These are phyloP conservation scores for Poecilia picta DNA, from an alignment of 2,797 vertebrate genomes.

Conservation along the genomic window DNA sequence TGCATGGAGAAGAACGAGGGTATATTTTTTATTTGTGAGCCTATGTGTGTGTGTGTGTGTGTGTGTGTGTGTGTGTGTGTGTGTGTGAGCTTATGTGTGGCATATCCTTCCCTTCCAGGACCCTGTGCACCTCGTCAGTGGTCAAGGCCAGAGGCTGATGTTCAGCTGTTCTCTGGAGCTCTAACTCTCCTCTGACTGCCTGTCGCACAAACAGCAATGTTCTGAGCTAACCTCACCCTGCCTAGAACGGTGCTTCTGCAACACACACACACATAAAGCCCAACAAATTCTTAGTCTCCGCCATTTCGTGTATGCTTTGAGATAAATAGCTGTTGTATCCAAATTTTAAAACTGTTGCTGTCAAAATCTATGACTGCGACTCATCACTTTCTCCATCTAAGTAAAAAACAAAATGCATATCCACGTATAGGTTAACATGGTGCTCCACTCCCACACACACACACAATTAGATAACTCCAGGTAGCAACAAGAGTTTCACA, in stretches of 20 bases:
- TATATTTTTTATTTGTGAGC: neutral
- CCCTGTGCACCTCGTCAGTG: constrained; percentile 56
- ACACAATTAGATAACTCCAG: constrained; percentile 56
- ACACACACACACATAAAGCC: constrained; percentile 5
- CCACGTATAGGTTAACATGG: constrained; percentile 58
- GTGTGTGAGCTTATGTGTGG: constrained; percentile 20
- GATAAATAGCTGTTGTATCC: neutral
- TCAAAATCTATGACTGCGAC: constrained; percentile 25
- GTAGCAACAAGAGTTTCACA: constrained; percentile 58
- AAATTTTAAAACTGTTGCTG: constrained; percentile 5
- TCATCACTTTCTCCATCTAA: constrained; percentile 35
- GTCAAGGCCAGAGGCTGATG: constrained; percentile 64
- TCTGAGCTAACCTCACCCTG: constrained; percentile 15
- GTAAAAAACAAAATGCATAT: constrained; percentile 28
- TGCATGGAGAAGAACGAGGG: constrained; percentile 28
- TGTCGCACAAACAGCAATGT: constrained; percentile 40
- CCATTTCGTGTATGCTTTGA: neutral
- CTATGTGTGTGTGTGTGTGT: constrained; percentile 42
- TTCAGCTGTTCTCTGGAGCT: constrained; percentile 37
- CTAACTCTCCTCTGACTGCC: constrained; percentile 41
- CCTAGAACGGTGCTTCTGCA: constrained; percentile 7
- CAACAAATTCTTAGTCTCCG: neutral
- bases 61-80: constrained; percentile 26
- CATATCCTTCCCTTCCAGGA: constrained; percentile 32
- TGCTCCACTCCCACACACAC: constrained; percentile 43